Conservation (phyloP, 2,797 vertebrate genomes). For the Clarias pachynema region DNA sequence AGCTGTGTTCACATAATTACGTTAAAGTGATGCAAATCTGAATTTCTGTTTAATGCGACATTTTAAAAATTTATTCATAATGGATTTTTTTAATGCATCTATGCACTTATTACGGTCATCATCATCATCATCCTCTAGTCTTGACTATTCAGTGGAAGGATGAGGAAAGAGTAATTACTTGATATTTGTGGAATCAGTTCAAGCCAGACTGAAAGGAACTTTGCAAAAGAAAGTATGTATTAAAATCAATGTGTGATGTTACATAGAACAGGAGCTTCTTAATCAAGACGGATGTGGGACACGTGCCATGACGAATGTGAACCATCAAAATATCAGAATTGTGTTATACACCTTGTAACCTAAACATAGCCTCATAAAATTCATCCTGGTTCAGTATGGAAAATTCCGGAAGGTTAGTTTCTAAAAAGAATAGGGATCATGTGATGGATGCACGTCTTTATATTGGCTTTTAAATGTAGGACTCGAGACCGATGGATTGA, state of each 20-base stretch:
- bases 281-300: background rate
- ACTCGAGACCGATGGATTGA: slow-evolving; percentile 8
- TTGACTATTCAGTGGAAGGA: background rate
- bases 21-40: background rate
- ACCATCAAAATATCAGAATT: background rate
- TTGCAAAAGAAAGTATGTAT: background rate
- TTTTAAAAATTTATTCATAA: too few relatives aligned
- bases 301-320: background rate
- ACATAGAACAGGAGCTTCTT: background rate
- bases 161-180: background rate
- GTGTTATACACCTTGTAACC: background rate
- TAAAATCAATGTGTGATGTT: background rate
- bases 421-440: background rate
- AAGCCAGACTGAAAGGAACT: background rate
- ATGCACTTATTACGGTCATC: background rate
- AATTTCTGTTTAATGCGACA: background rate
- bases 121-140: background rate
- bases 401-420: background rate
- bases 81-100: too few relatives aligned
- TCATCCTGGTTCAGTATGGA: background rate
- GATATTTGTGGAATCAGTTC: background rate
- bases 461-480: background rate
- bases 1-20: background rate
- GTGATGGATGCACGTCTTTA: background rate
- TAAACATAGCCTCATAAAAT: background rate